Base-by-base conservation (phyloP, 1,140 invertebrate genomes). In the Drosophila prosaltans region DNA sequence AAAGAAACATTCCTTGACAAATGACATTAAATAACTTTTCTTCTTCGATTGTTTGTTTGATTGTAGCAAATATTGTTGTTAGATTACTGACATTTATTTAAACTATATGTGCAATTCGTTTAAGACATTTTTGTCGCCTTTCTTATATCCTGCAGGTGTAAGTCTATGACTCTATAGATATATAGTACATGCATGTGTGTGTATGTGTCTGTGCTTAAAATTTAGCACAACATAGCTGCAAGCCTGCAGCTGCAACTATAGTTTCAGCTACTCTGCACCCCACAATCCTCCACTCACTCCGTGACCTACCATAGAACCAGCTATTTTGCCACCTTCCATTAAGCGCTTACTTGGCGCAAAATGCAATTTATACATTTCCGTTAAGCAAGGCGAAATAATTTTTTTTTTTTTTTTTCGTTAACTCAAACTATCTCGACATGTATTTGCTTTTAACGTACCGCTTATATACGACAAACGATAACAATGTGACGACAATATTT, bases 281-380 rank as follows among this genome's bases (percentile, higher is more conserved):
- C 59, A 8, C n/a, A 24, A 36, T 28, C 51, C 16, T 45, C 3
- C 41, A 41, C 30, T 26, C 21, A 30, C 3, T 3, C 24, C 26
- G 26, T 45, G 21, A 28, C 30, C 26, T 45, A 24, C 21, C 45
- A 10, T 26, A 51, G 45, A 51, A 1, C 21, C 45, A 51, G 45
- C 45, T 11, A 51, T 51, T 51, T 51, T 51, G 45, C 21, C 45
- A 41, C 57, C 10, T 57, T 66, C 76, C 84, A 73, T 83, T 83
- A 85, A 78, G 71, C 66, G 60, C 43, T 65, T 39, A 64, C 57
- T 59, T 76, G 66, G 67, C 76, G 69, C 80, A 78, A 88, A 89
- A 89, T 89, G 80, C 78, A 90, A 88, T 88, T 88, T 88, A 88
- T 88, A 88, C 80, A 88, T 88, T 88, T 88, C 84, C 84, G 84